Conservation (phyloP, 2,888 invertebrate species). For the Clostera curtula region DNA sequence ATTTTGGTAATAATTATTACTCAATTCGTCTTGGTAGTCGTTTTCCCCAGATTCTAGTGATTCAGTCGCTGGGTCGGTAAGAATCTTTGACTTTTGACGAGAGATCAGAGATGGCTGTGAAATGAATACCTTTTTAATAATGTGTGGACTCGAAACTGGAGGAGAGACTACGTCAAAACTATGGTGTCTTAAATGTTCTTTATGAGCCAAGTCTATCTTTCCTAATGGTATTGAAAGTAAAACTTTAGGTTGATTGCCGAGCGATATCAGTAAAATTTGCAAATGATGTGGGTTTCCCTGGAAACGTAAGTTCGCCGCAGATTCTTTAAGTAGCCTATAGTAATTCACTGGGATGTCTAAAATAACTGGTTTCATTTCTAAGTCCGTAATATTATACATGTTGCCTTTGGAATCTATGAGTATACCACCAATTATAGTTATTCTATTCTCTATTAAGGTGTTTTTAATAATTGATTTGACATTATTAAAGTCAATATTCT, state of each 20-base stretch:
- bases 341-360: constrained; percentile 33
- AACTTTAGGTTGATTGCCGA: constrained; percentile 32
- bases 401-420: constrained; percentile 30
- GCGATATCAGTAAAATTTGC: constrained; percentile 36
- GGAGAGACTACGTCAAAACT: no score
- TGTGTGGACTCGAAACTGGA: no score
- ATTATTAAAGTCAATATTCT: constrained; percentile 18
- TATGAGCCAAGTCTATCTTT: constrained; percentile 19
- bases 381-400: constrained; percentile 24
- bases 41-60: no score
- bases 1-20: no score
- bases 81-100: no score
- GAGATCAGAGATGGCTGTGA: no score
- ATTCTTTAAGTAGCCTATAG: constrained; percentile 12
- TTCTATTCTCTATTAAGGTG: constrained; percentile 30
- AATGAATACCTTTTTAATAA: no score
- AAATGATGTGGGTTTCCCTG: constrained; percentile 26
- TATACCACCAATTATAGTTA: constrained; percentile 28
- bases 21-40: no score
- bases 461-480: constrained; percentile 30
- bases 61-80: no score
- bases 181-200: no score
- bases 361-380: constrained; percentile 39
- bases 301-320: constrained; percentile 3
- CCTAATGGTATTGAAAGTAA: constrained; percentile 44